Evolutionary conservation across 2,888 invertebrate genomes (phyloP).

Genomic region (Tillus elongatus): DNA sequence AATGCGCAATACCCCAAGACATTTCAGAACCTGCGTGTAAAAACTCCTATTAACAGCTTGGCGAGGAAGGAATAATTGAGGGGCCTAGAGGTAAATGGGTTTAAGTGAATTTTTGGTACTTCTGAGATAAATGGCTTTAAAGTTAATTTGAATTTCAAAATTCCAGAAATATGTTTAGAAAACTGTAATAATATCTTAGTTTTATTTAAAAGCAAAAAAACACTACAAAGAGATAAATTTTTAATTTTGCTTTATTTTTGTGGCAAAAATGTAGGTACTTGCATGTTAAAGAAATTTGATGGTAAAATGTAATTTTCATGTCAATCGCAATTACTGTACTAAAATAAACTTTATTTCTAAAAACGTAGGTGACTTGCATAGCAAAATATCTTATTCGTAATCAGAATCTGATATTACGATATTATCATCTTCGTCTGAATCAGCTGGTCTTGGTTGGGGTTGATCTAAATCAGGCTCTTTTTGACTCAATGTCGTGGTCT

Average conservation of each 20-base stretch:
- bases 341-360: no score
- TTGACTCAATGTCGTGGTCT: background rate
- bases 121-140: constrained; percentile 5
- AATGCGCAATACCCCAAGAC: no score
- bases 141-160: constrained; percentile 1
- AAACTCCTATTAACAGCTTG: no score
- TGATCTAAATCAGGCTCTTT: constrained; percentile 3
- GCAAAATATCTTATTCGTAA: background rate
- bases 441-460: background rate
- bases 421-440: background rate
- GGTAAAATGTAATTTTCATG: constrained; percentile 1
- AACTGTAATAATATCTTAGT: background rate
- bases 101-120: no score
- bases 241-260: background rate
- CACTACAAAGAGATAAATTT: background rate
- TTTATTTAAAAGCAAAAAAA: constrained; percentile 2
- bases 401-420: constrained; percentile 5
- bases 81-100: no score
- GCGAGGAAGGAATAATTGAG: no score
- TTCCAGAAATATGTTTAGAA: constrained; percentile 1
- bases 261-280: background rate
- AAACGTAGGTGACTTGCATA: background rate
- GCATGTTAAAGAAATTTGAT: background rate
- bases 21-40: no score
- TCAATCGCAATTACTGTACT: no score